phyloP scores from a whole-genome alignment of 2,113 vertebrate species.

The Dasyprocta punctata region DNA sequence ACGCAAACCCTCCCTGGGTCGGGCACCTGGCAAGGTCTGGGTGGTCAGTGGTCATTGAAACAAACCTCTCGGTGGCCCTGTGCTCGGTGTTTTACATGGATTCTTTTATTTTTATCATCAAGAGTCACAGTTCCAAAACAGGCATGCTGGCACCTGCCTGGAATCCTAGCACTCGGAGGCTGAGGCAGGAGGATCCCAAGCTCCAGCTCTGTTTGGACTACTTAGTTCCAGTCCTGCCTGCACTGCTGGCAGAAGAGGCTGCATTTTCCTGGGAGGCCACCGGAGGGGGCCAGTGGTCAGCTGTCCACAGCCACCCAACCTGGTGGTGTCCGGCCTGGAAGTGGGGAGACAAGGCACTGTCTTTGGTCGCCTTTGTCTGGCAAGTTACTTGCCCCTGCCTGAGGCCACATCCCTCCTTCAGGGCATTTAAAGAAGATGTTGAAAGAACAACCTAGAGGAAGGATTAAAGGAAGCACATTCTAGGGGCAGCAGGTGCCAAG shows the following conservation, averaged over 20 bases:
- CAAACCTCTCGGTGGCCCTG: not conserved
- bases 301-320: not conserved
- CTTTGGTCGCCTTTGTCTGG: not conserved
- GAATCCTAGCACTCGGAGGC: not conserved
- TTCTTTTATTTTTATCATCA: not conserved
- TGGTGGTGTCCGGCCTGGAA: not conserved
- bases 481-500: not conserved
- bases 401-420: not conserved
- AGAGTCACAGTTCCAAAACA: not conserved
- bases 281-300: not conserved
- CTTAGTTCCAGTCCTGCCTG: not conserved
- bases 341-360: not conserved
- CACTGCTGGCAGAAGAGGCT: not conserved
- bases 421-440: not conserved
- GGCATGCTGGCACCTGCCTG: not conserved
- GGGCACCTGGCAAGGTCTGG: not conserved
- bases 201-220: not conserved
- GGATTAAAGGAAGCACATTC: not conserved
- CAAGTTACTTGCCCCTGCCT: not conserved
- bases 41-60: not conserved
- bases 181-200: not conserved
- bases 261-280: not conserved
- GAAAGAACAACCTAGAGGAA: not conserved
- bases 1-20: not conserved
- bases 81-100: not conserved